phyloP scores from a whole-genome alignment of 2,113 vertebrate genomes.

The Sinocyclocheilus anophthalmus region DNA sequence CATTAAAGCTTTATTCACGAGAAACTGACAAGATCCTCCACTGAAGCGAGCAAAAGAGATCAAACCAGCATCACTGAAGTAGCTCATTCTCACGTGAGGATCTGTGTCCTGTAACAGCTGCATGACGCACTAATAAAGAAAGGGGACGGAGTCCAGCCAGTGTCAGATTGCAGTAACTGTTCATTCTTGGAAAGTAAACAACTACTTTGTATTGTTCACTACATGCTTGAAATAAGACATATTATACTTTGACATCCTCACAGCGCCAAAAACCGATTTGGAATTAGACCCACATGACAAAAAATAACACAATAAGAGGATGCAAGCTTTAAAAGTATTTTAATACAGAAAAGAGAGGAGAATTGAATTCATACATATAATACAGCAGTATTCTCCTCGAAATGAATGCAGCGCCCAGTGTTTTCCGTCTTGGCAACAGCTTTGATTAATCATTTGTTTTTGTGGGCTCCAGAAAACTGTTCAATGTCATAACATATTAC shows the following conservation, averaged over 20 bases:
- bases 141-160: background rate
- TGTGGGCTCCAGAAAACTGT: background rate
- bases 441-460: constrained; percentile 21
- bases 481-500: background rate
- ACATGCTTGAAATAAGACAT: background rate
- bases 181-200: background rate
- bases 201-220: background rate
- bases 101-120: background rate
- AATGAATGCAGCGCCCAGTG: constrained; percentile 64
- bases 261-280: background rate
- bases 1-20: background rate
- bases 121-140: background rate
- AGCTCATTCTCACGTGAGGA: background rate
- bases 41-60: background rate
- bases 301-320: background rate
- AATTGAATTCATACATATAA: constrained; percentile 65
- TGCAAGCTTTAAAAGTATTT: constrained; percentile 29
- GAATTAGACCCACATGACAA: too few relatives aligned
- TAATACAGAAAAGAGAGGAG: constrained; percentile 53
- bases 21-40: background rate
- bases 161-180: background rate
- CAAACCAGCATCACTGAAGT: background rate
- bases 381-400: constrained; percentile 62
- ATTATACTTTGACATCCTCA: background rate
- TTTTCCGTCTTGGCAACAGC: constrained; percentile 58